Evolutionary conservation across 2,113 vertebrate species (phyloP), one percentile per base, ranked within the genome.

Genomic region (Gavialis gangeticus): DNA sequence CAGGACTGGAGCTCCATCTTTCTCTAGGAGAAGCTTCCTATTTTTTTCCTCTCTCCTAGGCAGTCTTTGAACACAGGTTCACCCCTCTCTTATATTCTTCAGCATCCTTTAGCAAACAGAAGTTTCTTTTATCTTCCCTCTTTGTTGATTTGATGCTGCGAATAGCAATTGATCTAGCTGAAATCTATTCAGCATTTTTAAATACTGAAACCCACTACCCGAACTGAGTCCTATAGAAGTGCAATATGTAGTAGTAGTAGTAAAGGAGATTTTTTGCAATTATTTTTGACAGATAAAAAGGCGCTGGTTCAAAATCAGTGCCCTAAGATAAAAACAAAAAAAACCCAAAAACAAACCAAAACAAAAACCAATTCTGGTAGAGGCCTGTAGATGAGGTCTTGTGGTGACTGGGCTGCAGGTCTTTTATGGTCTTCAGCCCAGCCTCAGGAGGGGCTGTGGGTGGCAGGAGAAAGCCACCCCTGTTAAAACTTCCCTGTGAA

Each of bases 31-130:
- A 66, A 0, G 58, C 46, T 90, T 95, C 94, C 82, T 80, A 91
- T 90, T 96, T 97, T 93, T 87, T 77, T 67, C 94, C 89, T 95
- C 95, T 96, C 91, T 91, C 94, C 95, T 95, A 95, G 95, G 96
- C 94, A 96, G 85, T 66, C 92, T 95, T 92, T 83, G 93, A 95
- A 96, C 96, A 81, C 95, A 96, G 95, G 85, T 87, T 96, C 85
- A 95, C 89, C 90, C 87, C 96, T 95, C 91, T 90, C 95, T 91
- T 75, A 69, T 64, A 77, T 82, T 89, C 96, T 95, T 82, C 64
- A 64, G 90, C 28, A 64, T 82, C 78, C 89, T 88, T 71, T 79
- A 77, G 89, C 69, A 79, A 67, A 91, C 13, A 77, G 54, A 67
- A 90, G 78, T 77, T 89, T 84, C n/a, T 46, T 46, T 46, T 46